phyloP scores from a whole-genome alignment of 2,888 invertebrate genomes.

The Dryococelus australis region DNA sequence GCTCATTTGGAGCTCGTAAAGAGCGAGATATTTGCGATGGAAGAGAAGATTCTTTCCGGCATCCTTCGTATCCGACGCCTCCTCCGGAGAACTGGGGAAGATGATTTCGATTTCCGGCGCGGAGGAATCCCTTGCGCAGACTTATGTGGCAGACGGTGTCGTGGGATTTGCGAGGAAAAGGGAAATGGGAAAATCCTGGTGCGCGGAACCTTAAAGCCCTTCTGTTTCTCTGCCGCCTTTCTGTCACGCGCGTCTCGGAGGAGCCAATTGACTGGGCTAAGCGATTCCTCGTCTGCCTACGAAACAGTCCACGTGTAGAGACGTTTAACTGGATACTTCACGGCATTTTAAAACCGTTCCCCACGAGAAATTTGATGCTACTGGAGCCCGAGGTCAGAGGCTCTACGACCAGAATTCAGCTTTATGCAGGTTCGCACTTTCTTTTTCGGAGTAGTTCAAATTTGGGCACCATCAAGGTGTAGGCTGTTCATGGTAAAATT shows the following conservation, averaged over 20 bases:
- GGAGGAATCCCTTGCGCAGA: conserved; percentile 35
- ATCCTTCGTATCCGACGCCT: background rate
- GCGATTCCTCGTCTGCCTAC: no score
- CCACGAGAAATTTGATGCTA: no score
- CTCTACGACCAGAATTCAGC: no score
- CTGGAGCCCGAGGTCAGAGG: no score
- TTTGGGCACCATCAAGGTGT: no score
- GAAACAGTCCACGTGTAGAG: no score
- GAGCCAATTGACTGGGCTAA: no score
- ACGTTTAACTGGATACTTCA: no score
- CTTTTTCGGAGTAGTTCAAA: no score
- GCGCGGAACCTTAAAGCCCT: background rate
- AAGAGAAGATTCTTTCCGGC: background rate
- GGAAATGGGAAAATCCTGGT: background rate
- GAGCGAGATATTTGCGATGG: conserved; percentile 27
- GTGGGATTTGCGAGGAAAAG: background rate
- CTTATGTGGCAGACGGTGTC: conserved; percentile 30
- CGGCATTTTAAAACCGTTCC: no score
- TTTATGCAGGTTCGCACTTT: no score
- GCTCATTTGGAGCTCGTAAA: conserved; percentile 45
- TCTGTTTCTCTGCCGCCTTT: background rate
- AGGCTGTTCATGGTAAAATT: no score
- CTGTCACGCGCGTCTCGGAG: background rate
- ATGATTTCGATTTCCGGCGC: conserved; percentile 45
- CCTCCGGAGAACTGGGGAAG: conserved; percentile 36